phyloP scores from a whole-genome alignment of 2,797 vertebrate genomes.

The Lepilemur septentrionalis region DNA sequence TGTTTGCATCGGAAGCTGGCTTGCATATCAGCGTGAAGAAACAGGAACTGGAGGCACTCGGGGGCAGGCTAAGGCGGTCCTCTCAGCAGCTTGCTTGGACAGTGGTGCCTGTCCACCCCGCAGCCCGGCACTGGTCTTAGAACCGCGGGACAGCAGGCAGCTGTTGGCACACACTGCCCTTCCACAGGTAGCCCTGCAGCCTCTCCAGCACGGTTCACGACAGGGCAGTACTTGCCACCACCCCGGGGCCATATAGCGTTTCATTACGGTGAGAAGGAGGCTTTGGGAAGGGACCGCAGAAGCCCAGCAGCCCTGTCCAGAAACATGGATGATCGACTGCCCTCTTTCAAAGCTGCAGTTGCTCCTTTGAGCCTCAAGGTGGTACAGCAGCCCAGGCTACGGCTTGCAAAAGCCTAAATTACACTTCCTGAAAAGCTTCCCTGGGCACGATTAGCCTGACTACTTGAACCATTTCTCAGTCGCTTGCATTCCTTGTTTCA shows the following conservation, averaged over 20 bases:
- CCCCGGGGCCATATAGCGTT: accelerated
- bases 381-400: constrained; percentile 55
- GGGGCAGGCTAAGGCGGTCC: accelerated
- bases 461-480: neutral
- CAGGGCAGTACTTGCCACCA: neutral
- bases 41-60: neutral
- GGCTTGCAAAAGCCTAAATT: neutral
- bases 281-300: neutral
- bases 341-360: constrained; percentile 34
- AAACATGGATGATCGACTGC: accelerated
- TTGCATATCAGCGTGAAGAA: neutral
- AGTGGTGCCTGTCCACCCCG: neutral
- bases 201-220: neutral
- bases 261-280: neutral
- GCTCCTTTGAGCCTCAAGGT: constrained; percentile 46
- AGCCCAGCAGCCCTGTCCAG: neutral
- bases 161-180: neutral
- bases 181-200: neutral
- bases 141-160: neutral
- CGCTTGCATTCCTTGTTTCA: neutral
- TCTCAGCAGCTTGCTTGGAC: neutral
- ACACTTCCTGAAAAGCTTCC: neutral
- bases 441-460: accelerated
- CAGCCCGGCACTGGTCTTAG: neutral
- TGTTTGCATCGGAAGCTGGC: neutral